phyloP scores from a whole-genome alignment of 2,888 invertebrate species.

The Orthosia cruda region DNA sequence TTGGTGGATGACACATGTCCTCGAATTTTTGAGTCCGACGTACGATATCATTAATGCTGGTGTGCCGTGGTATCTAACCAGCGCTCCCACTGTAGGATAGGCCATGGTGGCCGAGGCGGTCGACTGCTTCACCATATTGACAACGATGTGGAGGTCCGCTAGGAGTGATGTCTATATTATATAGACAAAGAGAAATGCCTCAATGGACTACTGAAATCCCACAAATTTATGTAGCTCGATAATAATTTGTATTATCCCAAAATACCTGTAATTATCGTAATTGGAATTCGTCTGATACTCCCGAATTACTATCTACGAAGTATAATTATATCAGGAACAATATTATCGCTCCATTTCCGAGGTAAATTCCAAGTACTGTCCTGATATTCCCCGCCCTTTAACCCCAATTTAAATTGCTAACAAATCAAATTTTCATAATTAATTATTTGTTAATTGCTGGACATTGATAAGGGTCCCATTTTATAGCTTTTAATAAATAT shows the following conservation, averaged over 20 bases:
- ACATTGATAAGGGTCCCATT: slow-evolving; percentile 9
- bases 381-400: slow-evolving; percentile 1
- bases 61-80: too few species aligned
- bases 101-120: too few species aligned
- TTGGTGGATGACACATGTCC: too few species aligned
- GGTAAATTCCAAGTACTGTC: slow-evolving; percentile 27
- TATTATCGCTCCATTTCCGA: slow-evolving; percentile 10
- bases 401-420: slow-evolving; percentile 29
- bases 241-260: slow-evolving; percentile 1
- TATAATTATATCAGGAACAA: slow-evolving; percentile 7
- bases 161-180: too few species aligned
- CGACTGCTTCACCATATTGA: too few species aligned
- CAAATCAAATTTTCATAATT: slow-evolving; percentile 37
- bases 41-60: too few species aligned
- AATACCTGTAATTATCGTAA: not conserved
- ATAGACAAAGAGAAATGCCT: too few species aligned
- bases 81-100: too few species aligned
- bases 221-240: not conserved
- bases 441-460: slow-evolving; percentile 27
- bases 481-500: not conserved
- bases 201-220: too few species aligned
- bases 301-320: not conserved
- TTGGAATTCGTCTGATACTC: slow-evolving; percentile 9
- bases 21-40: too few species aligned
- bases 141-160: too few species aligned